Evolutionary conservation across 1,140 invertebrate species (phyloP).

Genomic region (Drosophila oshimai): DNA sequence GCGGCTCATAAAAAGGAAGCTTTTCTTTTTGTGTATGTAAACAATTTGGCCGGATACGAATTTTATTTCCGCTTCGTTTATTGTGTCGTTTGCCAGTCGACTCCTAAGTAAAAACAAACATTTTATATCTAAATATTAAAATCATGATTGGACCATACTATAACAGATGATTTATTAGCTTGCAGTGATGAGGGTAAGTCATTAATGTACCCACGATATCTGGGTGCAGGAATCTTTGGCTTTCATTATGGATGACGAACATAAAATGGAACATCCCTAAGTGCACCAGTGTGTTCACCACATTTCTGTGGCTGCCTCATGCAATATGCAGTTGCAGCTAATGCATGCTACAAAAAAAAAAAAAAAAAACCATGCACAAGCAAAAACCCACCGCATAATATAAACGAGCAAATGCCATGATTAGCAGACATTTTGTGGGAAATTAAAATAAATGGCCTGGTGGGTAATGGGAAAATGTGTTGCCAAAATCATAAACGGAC

Average conservation of each 20-base stretch:
- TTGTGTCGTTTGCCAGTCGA: conserved; percentile 33
- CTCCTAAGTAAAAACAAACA: conserved; percentile 5
- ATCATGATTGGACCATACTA: conserved; percentile 15
- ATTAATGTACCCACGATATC: conserved; percentile 2
- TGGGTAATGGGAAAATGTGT: conserved; percentile 7
- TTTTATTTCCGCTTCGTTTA: conserved; percentile 49
- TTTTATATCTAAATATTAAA: conserved; percentile 29
- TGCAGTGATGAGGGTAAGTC: neutral
- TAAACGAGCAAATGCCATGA: conserved; percentile 55
- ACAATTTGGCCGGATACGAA: conserved; percentile 27
- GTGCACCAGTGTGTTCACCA: conserved; percentile 3
- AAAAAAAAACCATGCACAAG: conserved; percentile 4
- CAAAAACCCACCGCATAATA: conserved; percentile 26
- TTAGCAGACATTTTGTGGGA: conserved; percentile 48
- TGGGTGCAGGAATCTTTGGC: conserved; percentile 4
- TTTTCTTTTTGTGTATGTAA: conserved; percentile 25
- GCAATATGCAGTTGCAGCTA: conserved; percentile 32
- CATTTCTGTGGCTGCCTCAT: conserved; percentile 28
- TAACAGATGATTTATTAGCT: conserved; percentile 25
- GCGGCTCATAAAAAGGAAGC: conserved; percentile 25
- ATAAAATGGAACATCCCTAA: neutral
- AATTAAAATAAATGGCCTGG: conserved; percentile 54
- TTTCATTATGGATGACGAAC: conserved; percentile 21
- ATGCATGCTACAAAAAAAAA: conserved; percentile 28
- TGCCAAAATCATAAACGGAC: conserved; percentile 7